These are phyloP conservation scores for Calameuta pallipes DNA, from an alignment of 2,888 invertebrate species.

Conservation along the genomic window DNA sequence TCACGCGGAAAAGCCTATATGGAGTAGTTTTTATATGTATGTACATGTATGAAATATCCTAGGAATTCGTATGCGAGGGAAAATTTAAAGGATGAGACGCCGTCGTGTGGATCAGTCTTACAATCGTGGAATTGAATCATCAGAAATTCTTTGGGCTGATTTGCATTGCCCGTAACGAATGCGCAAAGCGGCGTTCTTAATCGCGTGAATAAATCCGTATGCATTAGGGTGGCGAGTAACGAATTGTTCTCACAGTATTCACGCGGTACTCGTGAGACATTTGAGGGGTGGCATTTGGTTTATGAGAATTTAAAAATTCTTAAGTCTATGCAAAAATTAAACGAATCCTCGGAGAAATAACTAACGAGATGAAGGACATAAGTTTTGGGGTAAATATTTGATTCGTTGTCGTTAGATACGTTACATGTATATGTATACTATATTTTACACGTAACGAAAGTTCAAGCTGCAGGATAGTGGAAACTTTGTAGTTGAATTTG, in stretches of 20 bases:
- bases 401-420: not conserved
- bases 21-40: not conserved
- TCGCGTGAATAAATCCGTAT: slow-evolving; percentile 38
- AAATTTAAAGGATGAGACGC: not conserved
- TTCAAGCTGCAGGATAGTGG: not conserved
- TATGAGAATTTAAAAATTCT: not conserved
- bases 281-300: not conserved
- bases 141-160: slow-evolving; percentile 33
- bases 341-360: not conserved
- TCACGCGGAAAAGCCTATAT: not conserved
- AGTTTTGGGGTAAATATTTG: not conserved
- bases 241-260: not conserved
- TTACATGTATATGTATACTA: not conserved
- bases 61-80: not conserved
- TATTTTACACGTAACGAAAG: not conserved
- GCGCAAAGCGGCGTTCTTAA: slow-evolving; percentile 26
- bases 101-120: not conserved
- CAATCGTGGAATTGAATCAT: slow-evolving; percentile 42
- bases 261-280: not conserved
- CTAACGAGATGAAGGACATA: not conserved
- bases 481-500: not conserved
- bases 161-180: slow-evolving; percentile 1
- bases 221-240: not conserved
- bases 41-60: not conserved
- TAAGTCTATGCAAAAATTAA: not conserved